Percentiles rank a stretch among this genome's conserved stretches.
phyloP scores from a whole-genome alignment of 2,888 invertebrate species.

The Limenitis camilla region DNA sequence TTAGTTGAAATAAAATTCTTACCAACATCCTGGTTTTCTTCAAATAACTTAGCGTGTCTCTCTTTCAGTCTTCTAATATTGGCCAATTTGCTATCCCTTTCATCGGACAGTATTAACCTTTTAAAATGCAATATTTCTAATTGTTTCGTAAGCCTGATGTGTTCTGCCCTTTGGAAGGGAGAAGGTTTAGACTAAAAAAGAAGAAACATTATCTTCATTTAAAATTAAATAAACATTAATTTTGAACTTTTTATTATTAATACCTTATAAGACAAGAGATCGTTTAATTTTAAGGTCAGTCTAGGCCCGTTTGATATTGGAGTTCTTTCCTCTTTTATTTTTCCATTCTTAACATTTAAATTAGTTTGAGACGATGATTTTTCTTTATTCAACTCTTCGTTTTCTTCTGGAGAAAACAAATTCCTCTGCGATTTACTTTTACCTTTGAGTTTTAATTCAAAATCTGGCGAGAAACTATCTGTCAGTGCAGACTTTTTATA shows the following conservation, averaged over 20 bases:
- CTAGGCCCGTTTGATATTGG: conserved; percentile 54
- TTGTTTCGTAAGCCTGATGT: conserved; percentile 77
- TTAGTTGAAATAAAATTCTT: no score
- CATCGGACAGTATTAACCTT: conserved; percentile 79
- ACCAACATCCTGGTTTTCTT: conserved; percentile 82
- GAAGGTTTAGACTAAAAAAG: conserved; percentile 74
- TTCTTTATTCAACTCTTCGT: conserved; percentile 35
- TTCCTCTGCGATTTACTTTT: conserved; percentile 53
- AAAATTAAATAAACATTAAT: background rate
- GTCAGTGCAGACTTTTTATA: conserved; percentile 61
- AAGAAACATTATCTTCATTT: background rate
- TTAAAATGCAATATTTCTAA: conserved; percentile 82
- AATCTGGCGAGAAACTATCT: conserved; percentile 37
- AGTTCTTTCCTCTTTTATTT: conserved; percentile 47
- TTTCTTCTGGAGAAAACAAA: conserved; percentile 52
- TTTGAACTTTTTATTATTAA: background rate
- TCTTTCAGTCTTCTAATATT: conserved; percentile 78
- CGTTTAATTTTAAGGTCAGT: conserved; percentile 60
- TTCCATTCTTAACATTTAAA: conserved; percentile 47
- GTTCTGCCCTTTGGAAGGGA: conserved; percentile 77
- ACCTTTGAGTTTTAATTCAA: conserved; percentile 38
- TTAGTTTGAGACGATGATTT: conserved; percentile 45
- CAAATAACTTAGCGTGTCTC: conserved; percentile 75
- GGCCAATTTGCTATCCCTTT: conserved; percentile 78
- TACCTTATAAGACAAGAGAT: conserved; percentile 68